Conservation (phyloP, 2,888 invertebrate genomes). For the Epsilonema sp. region DNA sequence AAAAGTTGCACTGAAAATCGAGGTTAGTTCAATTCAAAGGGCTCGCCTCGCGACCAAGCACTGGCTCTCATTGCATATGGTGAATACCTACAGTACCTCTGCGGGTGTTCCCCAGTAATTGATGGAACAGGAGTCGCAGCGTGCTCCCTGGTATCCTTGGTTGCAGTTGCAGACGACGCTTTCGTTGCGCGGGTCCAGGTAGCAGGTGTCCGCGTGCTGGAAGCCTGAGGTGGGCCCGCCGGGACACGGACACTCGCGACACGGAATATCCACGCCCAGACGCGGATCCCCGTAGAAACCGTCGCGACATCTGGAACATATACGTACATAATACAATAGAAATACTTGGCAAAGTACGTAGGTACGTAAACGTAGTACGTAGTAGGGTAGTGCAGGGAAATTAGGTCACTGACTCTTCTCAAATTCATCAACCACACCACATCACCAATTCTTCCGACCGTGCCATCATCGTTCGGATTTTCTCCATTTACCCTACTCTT, state of each 20-base stretch:
- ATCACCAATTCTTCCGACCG: too few species aligned
- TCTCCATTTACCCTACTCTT: too few species aligned
- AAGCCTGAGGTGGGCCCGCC: constrained; percentile 59
- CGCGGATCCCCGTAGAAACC: constrained; percentile 89
- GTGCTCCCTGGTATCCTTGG: constrained; percentile 25
- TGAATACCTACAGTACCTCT: too few species aligned
- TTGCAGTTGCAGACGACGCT: constrained; percentile 45
- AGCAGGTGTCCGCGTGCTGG: constrained; percentile 70
- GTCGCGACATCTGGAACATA: constrained; percentile 47
- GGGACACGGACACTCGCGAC: constrained; percentile 83
- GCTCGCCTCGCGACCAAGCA: too few species aligned
- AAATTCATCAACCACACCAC: not conserved
- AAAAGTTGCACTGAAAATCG: too few species aligned
- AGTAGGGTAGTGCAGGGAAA: too few species aligned
- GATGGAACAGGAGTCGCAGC: constrained; percentile 59
- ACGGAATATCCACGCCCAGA: constrained; percentile 67
- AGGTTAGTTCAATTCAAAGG: too few species aligned
- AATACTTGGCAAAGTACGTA: too few species aligned
- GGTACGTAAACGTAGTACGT: not conserved
- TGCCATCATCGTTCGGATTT: too few species aligned
- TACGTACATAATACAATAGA: not conserved
- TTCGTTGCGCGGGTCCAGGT: constrained; percentile 48
- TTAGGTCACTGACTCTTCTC: too few species aligned
- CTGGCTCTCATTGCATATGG: too few species aligned
- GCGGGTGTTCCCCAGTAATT: constrained; percentile 79